Base-by-base conservation (phyloP, 2,888 invertebrate genomes). In the Euproctis similis region DNA sequence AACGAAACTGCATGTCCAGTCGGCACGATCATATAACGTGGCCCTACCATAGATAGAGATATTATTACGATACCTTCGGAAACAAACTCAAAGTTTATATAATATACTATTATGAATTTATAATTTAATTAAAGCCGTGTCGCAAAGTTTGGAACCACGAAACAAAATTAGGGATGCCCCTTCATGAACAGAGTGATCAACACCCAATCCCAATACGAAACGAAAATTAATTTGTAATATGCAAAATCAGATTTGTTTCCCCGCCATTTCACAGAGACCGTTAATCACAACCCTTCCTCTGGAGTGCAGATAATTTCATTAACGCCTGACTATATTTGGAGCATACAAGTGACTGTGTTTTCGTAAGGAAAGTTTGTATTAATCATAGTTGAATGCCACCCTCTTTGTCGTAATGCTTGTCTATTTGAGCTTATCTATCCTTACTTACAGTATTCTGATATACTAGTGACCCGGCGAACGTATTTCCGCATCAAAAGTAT, bases 301-400 rank as follows among this genome's bases (percentile, higher is more conserved):
- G n/a, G 52, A 44, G 59, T 51, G 57, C 62, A 70, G 66, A 74
- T 74, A 73, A 76, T 73, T 75, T 74, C 71, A 78, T 77, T 78
- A 75, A 61, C 51, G 49, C 30, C 12, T 20, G 26, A 26, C 22
- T 34, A 59, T 59, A 55, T 53, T 53, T 54, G 30, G 54, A 55
- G 63, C 56, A 59, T 59, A 50, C 53, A 51, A 41, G 26, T 32
- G 40, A 29, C 32, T 37, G 24, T 36, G 29, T 39, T 31, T 29
- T 27, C 31, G 24, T 24, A 24, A 35, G 42, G 63, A 60, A 67
- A 65, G 61, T 59, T 53, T 41, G 42, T 59, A 73, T 77, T 77
- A 66, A 73, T 81, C 78, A 78, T 73, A 21, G 10, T 21, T 71
- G 65, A 14, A 77, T 74, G 67, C 67, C 58, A 55, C 60, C 69